These are phyloP conservation scores for Molossus molossus DNA, from an alignment of 2,797 vertebrate species.

Conservation along the genomic window DNA sequence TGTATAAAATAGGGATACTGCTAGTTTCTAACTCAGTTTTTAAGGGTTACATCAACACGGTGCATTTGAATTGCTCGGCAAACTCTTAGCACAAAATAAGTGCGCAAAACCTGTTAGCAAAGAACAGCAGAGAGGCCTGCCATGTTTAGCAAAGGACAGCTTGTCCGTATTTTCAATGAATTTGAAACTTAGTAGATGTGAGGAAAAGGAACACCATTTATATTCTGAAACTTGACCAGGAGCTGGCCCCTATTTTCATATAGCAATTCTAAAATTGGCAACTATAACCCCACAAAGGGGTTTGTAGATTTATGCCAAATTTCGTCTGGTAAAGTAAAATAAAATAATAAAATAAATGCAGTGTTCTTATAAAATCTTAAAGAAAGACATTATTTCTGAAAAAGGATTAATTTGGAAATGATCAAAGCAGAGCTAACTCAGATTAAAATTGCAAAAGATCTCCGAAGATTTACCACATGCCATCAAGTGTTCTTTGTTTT, in stretches of 20 bases:
- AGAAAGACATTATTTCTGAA: conserved; percentile 55
- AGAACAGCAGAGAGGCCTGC: not conserved
- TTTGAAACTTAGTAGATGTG: conserved; percentile 53
- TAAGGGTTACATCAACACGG: not conserved
- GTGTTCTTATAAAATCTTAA: conserved; percentile 5
- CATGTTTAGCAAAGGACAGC: not conserved
- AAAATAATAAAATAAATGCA: conserved; percentile 42
- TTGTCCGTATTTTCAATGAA: not conserved
- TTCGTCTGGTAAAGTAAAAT: conserved; percentile 46
- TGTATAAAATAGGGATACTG: not conserved
- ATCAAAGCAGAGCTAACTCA: conserved; percentile 60
- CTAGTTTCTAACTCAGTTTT: not conserved
- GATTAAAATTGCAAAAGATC: conserved; percentile 66
- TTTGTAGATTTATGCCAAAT: not conserved
- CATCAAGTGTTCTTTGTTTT: not conserved
- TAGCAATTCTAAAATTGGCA: conserved; percentile 42
- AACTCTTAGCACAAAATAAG: conserved; percentile 55
- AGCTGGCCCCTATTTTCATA: not conserved
- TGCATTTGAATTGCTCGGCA: not conserved
- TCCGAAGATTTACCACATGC: conserved; percentile 46
- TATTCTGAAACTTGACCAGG: conserved; percentile 33
- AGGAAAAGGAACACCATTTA: conserved; percentile 23
- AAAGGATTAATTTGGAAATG: conserved; percentile 55
- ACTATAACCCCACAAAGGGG: not conserved
- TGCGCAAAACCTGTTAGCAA: not conserved